Evolutionary conservation across 2,113 vertebrate species (phyloP).

Genomic region (Semicossyphus pulcher): DNA sequence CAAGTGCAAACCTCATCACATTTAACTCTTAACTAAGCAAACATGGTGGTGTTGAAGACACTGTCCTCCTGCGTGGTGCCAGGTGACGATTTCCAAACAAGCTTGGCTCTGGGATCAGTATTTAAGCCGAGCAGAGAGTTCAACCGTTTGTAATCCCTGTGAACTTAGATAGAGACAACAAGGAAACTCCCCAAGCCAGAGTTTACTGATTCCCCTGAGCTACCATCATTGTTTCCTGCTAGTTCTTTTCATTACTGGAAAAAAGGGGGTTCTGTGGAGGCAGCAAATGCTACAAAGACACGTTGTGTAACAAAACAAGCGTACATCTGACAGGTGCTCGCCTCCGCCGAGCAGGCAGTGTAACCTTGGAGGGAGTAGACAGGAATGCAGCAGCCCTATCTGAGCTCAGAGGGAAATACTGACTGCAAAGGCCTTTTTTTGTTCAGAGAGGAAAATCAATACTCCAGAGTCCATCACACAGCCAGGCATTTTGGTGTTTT

Average conservation of each 20-base stretch:
- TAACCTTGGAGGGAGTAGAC: conserved; percentile 83
- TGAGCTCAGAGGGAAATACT: conserved; percentile 72
- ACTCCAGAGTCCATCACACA: conserved; percentile 82
- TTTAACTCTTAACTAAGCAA: conserved; percentile 68
- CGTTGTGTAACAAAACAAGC: conserved; percentile 68
- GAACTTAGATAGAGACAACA: conserved; percentile 31
- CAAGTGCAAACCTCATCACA: conserved; percentile 72
- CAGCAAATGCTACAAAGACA: conserved; percentile 64
- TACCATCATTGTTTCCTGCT: conserved; percentile 25
- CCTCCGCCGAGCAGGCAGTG: conserved; percentile 66
- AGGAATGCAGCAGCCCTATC: conserved; percentile 78
- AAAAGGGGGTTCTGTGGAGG: conserved; percentile 19
- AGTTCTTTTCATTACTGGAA: conserved; percentile 27
- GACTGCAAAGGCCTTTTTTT: conserved; percentile 67
- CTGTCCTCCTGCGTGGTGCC: conserved; percentile 25
- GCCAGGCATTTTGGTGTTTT: conserved; percentile 56
- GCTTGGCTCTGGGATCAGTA: conserved; percentile 24
- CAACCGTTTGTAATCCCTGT: conserved; percentile 38
- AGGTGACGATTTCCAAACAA: conserved; percentile 35
- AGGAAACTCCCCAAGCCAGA: conserved; percentile 11
- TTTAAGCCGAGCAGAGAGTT: conserved; percentile 31
- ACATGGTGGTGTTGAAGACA: conserved; percentile 52
- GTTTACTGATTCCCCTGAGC: conserved; percentile 31
- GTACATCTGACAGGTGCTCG: conserved; percentile 79
- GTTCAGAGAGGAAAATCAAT: conserved; percentile 78